Evolutionary conservation across 2,888 invertebrate species (phyloP).

Genomic region (Lymantria dispar): DNA sequence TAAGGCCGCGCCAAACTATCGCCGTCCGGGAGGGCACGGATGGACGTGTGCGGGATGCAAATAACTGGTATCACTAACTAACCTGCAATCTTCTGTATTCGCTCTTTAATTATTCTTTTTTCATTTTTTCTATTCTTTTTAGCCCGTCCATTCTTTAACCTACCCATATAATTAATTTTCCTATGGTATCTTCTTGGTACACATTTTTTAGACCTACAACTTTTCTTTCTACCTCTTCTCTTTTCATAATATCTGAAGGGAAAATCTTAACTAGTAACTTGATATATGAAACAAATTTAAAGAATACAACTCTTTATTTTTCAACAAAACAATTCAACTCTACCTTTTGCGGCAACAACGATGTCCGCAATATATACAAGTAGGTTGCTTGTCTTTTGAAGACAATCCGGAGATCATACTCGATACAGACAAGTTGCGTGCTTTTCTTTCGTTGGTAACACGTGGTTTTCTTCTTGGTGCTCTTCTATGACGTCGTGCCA

Average conservation of each 20-base stretch:
- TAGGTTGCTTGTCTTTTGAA: neutral
- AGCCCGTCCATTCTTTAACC: slow-evolving; percentile 2
- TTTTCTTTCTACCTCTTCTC: slow-evolving; percentile 4
- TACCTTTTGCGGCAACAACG: slow-evolving; percentile 63
- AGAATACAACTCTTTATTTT: slow-evolving; percentile 17
- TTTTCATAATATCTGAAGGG: slow-evolving; percentile 31
- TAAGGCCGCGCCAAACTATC: too few species aligned
- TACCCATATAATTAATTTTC: slow-evolving; percentile 5
- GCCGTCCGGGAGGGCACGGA: too few species aligned
- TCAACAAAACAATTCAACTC: slow-evolving; percentile 29
- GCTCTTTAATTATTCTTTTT: neutral
- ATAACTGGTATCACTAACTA: too few species aligned
- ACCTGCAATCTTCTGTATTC: slow-evolving; percentile 3
- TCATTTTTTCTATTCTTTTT: neutral
- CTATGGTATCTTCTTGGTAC: neutral
- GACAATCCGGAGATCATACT: slow-evolving; percentile 37
- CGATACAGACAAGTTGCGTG: slow-evolving; percentile 35
- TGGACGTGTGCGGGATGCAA: too few species aligned
- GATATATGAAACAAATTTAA: slow-evolving; percentile 28
- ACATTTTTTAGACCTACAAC: neutral
- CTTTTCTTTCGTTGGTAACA: slow-evolving; percentile 21
- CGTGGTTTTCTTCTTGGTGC: slow-evolving; percentile 31
- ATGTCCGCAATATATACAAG: slow-evolving; percentile 48
- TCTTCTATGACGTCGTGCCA: slow-evolving; percentile 25
- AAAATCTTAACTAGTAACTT: slow-evolving; percentile 22